phyloP scores from a whole-genome alignment of 2,113 vertebrate genomes.

The Sturnus vulgaris region DNA sequence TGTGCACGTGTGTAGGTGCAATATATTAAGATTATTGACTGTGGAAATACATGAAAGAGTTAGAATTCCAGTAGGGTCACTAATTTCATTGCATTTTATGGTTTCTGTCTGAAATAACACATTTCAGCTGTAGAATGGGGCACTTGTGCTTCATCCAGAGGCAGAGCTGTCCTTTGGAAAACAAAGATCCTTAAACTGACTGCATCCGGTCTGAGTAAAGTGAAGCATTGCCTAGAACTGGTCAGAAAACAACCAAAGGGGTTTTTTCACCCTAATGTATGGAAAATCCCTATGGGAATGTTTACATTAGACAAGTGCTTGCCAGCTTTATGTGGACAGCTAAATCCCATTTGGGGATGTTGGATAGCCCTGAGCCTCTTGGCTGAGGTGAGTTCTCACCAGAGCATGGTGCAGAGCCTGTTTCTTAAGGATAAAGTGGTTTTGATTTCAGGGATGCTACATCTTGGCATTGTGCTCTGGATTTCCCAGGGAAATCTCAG shows the following conservation, averaged over 20 bases:
- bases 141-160: neutral
- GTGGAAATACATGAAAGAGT: neutral
- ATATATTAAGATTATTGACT: neutral
- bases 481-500: neutral
- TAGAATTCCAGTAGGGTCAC: neutral
- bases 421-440: neutral
- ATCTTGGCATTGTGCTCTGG: neutral
- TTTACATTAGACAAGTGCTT: neutral
- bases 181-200: neutral
- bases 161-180: neutral
- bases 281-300: neutral
- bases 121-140: neutral
- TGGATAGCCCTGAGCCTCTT: neutral
- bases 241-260: neutral
- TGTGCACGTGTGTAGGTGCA: rapidly evolving
- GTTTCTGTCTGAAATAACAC: neutral
- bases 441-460: neutral
- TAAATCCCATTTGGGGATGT: neutral
- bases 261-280: neutral
- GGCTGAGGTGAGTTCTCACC: neutral
- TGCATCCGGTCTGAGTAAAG: rapidly evolving
- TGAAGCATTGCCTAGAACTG: neutral
- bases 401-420: neutral
- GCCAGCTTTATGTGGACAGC: neutral
- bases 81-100: neutral